Evolutionary conservation across 2,888 invertebrate species (phyloP).

Genomic region (Silvanus unidentatus): DNA sequence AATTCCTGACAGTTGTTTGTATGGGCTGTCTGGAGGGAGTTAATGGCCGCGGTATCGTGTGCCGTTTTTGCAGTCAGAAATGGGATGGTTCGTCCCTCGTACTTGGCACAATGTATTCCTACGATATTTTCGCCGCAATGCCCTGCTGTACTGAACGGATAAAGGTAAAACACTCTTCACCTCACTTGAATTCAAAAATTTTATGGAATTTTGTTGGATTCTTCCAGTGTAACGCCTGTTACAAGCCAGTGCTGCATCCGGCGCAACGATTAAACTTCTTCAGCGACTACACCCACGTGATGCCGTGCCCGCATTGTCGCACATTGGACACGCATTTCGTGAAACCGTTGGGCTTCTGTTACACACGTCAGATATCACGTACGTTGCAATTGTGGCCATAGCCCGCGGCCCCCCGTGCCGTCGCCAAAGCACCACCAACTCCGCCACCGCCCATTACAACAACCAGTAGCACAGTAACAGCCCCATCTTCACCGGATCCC

Average conservation of each 20-base stretch:
- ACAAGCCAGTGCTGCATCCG: constrained; percentile 79
- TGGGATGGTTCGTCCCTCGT: constrained; percentile 94
- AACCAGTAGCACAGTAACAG: constrained; percentile 33
- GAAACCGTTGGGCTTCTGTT: constrained; percentile 80
- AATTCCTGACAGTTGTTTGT: constrained; percentile 90
- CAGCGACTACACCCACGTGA: constrained; percentile 90
- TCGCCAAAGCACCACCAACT: constrained; percentile 38
- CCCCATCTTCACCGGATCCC: constrained; percentile 30
- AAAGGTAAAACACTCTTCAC: constrained; percentile 55
- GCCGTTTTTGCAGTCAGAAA: constrained; percentile 76
- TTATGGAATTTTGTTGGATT: constrained; percentile 12
- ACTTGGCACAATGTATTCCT: constrained; percentile 96
- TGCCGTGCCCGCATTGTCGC: constrained; percentile 88
- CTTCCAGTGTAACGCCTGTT: constrained; percentile 87
- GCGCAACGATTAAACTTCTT: constrained; percentile 84
- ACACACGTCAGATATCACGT: constrained; percentile 60
- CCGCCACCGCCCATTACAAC: constrained; percentile 48
- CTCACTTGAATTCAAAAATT: neutral
- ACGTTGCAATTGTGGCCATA: constrained; percentile 76
- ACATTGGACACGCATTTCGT: constrained; percentile 91
- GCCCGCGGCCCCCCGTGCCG: constrained; percentile 63
- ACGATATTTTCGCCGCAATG: constrained; percentile 95
- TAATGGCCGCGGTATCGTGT: constrained; percentile 68
- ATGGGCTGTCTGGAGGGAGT: constrained; percentile 89
- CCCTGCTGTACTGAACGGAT: constrained; percentile 92